Conservation (phyloP, 2,113 vertebrate genomes). For the Chlamydotis undulata region DNA sequence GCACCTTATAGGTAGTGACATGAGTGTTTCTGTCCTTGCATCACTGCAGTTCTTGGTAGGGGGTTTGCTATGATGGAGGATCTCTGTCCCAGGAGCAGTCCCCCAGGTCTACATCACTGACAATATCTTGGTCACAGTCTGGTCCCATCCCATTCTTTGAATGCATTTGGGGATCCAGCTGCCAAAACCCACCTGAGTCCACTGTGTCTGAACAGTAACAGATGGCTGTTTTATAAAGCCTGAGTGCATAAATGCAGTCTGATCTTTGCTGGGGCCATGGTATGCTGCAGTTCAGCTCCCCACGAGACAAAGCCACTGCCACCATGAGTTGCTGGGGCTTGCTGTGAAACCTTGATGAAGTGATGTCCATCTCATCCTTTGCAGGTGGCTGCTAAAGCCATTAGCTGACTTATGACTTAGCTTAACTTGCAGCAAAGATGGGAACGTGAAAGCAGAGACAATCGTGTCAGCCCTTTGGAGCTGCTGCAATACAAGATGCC, state of each 20-base stretch:
- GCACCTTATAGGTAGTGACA: background rate
- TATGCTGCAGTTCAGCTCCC: background rate
- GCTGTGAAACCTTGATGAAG: background rate
- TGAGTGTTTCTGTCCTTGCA: background rate
- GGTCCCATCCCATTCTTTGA: background rate
- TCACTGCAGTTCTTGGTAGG: background rate
- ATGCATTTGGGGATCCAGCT: background rate
- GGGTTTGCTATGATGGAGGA: background rate
- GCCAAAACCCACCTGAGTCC: background rate
- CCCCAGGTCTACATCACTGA: background rate
- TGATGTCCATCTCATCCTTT: background rate
- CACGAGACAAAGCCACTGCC: background rate
- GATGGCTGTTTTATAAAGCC: background rate
- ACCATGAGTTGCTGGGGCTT: background rate
- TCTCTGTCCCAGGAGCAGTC: background rate
- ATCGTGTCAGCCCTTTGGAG: background rate
- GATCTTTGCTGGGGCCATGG: background rate
- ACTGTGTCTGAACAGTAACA: background rate
- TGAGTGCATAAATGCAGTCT: background rate
- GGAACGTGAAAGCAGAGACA: background rate
- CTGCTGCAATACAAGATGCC: background rate
- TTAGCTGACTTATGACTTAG: background rate
- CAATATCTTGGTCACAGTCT: background rate
- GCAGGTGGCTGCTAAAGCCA: background rate
- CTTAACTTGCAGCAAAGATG: background rate